Conservation (phyloP, 2,888 invertebrate species). For the Meganola albula region DNA sequence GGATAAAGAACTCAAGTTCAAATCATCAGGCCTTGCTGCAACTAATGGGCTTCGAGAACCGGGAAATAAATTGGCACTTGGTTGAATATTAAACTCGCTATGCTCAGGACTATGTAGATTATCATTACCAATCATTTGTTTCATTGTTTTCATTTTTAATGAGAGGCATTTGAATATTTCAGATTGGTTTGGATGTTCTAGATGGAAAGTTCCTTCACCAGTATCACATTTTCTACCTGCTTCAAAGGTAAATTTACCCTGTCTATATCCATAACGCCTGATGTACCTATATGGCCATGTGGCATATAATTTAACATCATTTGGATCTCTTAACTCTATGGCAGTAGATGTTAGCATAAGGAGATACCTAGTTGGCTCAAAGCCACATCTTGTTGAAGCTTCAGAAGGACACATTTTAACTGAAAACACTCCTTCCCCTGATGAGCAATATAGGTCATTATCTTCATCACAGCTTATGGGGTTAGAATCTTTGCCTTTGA, state of each 20-base stretch:
- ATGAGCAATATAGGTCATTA: constrained; percentile 92
- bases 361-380: constrained; percentile 84
- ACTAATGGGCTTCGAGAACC: constrained; percentile 89
- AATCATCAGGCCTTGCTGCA: constrained; percentile 73
- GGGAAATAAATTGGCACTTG: constrained; percentile 87
- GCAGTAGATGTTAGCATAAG: constrained; percentile 86
- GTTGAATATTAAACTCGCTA: constrained; percentile 84
- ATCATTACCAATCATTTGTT: constrained; percentile 86
- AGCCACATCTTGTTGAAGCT: constrained; percentile 85
- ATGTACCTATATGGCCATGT: constrained; percentile 93
- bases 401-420: constrained; percentile 87
- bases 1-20: constrained; percentile 65
- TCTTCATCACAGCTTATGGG: constrained; percentile 86
- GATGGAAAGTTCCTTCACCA: constrained; percentile 88
- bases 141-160: constrained; percentile 92
- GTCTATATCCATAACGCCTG: constrained; percentile 89
- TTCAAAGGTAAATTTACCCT: constrained; percentile 92
- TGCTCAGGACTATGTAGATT: constrained; percentile 81
- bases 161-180: constrained; percentile 90
- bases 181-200: constrained; percentile 89
- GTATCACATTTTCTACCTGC: constrained; percentile 92
- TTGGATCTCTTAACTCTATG: constrained; percentile 83
- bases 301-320: constrained; percentile 80
- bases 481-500: constrained; percentile 80
- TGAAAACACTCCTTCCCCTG: constrained; percentile 88